Conservation (phyloP, 2,797 vertebrate species). For the Pipistrellus nathusii region DNA sequence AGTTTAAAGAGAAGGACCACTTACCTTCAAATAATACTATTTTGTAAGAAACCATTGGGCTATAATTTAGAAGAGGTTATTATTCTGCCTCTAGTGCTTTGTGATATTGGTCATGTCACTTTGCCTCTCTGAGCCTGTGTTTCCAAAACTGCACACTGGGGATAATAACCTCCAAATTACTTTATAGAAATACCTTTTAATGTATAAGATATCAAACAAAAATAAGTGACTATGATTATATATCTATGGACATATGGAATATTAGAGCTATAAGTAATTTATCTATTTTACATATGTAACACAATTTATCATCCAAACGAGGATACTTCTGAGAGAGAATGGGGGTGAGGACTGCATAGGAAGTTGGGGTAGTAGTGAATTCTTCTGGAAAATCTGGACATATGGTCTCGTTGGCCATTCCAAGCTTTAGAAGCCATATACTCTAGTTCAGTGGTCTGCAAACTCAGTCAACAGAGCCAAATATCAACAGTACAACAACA, state of each 20-base stretch:
- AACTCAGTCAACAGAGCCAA: no score
- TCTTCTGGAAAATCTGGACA: background rate
- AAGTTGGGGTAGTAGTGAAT: background rate
- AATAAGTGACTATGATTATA: background rate
- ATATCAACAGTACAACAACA: no score
- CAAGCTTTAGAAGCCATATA: background rate
- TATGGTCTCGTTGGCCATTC: background rate
- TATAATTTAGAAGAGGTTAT: background rate
- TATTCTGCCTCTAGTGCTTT: background rate
- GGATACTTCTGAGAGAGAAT: background rate
- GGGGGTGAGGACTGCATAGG: background rate
- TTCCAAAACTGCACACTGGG: background rate
- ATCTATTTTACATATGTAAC: background rate
- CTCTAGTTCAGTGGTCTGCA: background rate
- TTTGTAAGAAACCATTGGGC: background rate
- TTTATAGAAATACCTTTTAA: background rate
- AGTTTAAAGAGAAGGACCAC: background rate
- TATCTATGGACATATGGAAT: background rate
- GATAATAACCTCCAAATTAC: background rate
- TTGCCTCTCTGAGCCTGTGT: background rate
- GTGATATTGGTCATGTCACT: background rate
- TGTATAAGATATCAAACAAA: background rate
- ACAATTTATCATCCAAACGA: background rate
- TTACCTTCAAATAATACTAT: background rate
- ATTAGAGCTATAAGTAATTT: background rate